Evolutionary conservation across 2,888 invertebrate species (phyloP).

Genomic region (Pachycephus smyrnensis): DNA sequence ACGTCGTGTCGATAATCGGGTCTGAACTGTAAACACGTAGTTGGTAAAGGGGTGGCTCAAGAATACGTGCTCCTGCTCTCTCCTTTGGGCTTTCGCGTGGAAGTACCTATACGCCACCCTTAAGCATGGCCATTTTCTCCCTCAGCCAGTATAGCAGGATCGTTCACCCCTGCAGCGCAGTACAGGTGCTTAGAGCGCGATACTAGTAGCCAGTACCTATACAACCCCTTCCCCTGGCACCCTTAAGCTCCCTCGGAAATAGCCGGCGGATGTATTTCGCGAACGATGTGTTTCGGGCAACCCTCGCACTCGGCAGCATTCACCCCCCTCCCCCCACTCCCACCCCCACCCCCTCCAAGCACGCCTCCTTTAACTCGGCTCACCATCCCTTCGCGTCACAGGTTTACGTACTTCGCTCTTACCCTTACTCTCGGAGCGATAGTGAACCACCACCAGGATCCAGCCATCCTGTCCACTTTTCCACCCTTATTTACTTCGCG

Average conservation of each 20-base stretch:
- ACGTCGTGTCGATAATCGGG: slow-evolving; percentile 5
- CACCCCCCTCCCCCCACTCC: neutral
- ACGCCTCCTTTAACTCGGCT: neutral
- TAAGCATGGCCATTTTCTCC: slow-evolving; percentile 13
- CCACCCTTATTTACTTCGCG: neutral
- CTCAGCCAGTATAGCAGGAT: neutral
- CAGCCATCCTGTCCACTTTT: neutral
- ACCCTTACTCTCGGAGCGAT: neutral
- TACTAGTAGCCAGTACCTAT: neutral
- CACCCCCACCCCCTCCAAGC: neutral
- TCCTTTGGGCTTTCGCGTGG: slow-evolving; percentile 6
- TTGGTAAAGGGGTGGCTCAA: neutral
- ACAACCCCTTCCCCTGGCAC: neutral
- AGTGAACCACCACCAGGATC: neutral
- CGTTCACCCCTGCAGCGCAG: slow-evolving; percentile 3
- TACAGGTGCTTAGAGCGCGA: slow-evolving; percentile 10
- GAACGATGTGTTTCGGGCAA: slow-evolving; percentile 11
- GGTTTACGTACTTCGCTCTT: neutral
- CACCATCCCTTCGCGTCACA: neutral
- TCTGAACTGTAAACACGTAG: slow-evolving; percentile 35
- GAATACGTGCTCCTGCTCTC: slow-evolving; percentile 8
- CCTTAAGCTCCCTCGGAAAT: slow-evolving; percentile 8
- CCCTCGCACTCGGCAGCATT: neutral
- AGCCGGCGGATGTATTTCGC: slow-evolving; percentile 10
- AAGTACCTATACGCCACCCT: slow-evolving; percentile 6